Evolutionary conservation across 2,797 vertebrate genomes (phyloP), one percentile per base, ranked within the genome.

Genomic region (Pangasius krempfi): DNA sequence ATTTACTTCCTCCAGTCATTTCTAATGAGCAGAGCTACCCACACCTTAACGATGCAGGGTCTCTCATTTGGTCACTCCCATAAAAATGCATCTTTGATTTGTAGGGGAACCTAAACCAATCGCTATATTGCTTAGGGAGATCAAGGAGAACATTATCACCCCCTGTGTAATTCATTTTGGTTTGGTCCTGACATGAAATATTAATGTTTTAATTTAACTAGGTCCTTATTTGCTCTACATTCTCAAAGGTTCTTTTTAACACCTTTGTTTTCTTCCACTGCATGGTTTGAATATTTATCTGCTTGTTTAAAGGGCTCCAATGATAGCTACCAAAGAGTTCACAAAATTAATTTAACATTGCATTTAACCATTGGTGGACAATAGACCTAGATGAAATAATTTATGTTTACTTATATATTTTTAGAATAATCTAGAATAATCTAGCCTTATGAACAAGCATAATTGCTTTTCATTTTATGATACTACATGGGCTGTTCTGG

Each of bases 21-120:
- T 94, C 91, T 94, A 95, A 95, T 95, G 94, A 94, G 94, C 92
- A 88, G 92, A 90, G 89, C 92, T 90, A 93, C 91, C 89, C 86
- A 33, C 62, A 92, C 72, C 86, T 92, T 25, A 44, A 87, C 89
- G 91, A 87, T 58, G 37, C 0, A 12, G 47, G 85, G 89, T 92
- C 91, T 72, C 88, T 93, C 92, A 88, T 81, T 91, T 92, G 66
- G 62, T 91, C 92, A 90, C 90, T 92, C 92, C 90, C 89, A 88
- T 91, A 93, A 94, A 84, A 75, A 91, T 88, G 87, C 89, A 90
- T 86, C 92, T 90, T 94, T 94, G 92, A 92, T 93, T 93, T 89
- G 89, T 85, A 83, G 79, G 91, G 84, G 92, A 84, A 94, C 91
- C 87, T 92, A 89, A 87, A 86, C 62, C 73, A 88, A 92, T 90